Percentiles rank a stretch among this genome's conserved stretches.
These are phyloP conservation scores for Calvadosia cruxmelitensis DNA, from an alignment of 30 jellyfish, hydroid and myxozoan species.

Conservation along the genomic window DNA sequence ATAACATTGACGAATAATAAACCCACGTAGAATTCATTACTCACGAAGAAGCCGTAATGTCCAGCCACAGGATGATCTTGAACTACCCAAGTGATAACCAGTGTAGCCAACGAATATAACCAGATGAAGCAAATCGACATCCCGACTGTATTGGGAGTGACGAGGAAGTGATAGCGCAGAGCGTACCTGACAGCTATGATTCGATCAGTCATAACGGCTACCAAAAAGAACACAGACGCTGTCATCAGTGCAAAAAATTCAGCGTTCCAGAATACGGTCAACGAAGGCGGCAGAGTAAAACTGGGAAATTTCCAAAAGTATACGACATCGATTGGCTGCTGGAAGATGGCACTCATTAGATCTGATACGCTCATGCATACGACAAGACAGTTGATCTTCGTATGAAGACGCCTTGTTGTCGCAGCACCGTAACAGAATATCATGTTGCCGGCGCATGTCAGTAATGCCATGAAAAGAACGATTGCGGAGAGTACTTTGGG, in stretches of 20 bases:
- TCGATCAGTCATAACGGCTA: background rate
- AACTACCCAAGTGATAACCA: too few species aligned
- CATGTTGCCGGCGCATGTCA: background rate
- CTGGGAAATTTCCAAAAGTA: background rate
- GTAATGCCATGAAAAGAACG: background rate
- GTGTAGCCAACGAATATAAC: background rate
- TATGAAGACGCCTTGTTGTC: background rate
- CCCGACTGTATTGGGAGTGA: background rate
- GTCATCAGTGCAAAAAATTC: background rate
- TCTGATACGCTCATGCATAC: background rate
- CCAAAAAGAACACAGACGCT: background rate
- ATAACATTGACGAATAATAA: background rate
- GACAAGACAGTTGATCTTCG: background rate
- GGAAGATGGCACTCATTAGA: background rate
- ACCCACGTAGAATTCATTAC: background rate
- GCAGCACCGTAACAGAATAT: background rate
- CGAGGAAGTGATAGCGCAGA: background rate
- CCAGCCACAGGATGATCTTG: background rate
- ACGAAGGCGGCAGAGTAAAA: background rate
- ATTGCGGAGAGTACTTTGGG: background rate
- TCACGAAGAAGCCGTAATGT: background rate
- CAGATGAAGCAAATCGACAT: background rate
- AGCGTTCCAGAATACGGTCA: background rate
- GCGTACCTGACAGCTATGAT: background rate
- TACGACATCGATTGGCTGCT: background rate